Evolutionary conservation across 1,140 invertebrate genomes (phyloP).

Genomic region (Leptinotarsa lineolata): DNA sequence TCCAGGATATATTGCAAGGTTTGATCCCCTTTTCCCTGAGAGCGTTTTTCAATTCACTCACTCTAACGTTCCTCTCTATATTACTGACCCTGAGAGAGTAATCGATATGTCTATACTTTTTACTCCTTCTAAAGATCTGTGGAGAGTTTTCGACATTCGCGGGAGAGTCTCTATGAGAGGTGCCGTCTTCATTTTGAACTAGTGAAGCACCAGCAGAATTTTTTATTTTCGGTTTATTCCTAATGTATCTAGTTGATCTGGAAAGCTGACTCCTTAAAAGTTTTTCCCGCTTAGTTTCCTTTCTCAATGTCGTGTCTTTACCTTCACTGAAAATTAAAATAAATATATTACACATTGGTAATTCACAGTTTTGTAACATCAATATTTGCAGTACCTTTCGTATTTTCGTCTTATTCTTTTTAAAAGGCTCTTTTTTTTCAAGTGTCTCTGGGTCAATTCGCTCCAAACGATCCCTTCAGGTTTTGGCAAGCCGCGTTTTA

Average conservation of each 20-base stretch:
- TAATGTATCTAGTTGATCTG: too few relatives aligned
- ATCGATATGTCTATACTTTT: constrained; percentile 51
- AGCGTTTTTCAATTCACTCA: constrained; percentile 69
- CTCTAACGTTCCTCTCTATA: constrained; percentile 63
- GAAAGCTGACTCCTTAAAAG: neutral
- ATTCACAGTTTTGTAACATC: neutral
- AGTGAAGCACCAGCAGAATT: too few relatives aligned
- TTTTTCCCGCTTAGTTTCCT: neutral
- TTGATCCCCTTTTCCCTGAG: constrained; percentile 66
- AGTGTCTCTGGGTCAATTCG: constrained; percentile 67
- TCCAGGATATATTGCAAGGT: constrained; percentile 69
- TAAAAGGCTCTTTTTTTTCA: neutral
- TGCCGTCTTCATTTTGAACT: too few relatives aligned
- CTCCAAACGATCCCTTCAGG: constrained; percentile 78
- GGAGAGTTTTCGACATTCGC: constrained; percentile 18
- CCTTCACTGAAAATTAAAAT: constrained; percentile 17
- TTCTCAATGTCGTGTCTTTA: constrained; percentile 10
- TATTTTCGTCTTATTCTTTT: constrained; percentile 63
- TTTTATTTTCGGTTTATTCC: too few relatives aligned
- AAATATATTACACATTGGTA: neutral
- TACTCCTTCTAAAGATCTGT: constrained; percentile 34
- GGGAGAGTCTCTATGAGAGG: too few relatives aligned
- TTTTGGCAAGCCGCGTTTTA: constrained; percentile 63
- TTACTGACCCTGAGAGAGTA: constrained; percentile 67
- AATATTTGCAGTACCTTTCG: constrained; percentile 60